These are phyloP conservation scores for Athalia cordata DNA, from an alignment of 2,888 invertebrate species.

Conservation along the genomic window DNA sequence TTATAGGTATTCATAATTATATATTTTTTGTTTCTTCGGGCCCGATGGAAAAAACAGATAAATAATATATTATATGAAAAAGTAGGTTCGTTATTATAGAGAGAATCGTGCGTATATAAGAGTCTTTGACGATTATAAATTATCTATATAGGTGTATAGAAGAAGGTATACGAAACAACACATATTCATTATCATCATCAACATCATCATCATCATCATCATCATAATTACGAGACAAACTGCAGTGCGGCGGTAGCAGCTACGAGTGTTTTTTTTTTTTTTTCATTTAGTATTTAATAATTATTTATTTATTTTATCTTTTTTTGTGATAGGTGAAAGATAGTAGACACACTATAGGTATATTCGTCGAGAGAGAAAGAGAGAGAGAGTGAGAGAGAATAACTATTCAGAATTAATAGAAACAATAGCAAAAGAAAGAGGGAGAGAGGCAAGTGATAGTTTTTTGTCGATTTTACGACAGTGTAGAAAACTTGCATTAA, in stretches of 20 bases:
- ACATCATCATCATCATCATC: slow-evolving; percentile 38
- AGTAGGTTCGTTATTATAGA: no score
- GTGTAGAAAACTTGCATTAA: not conserved
- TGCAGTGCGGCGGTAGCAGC: slow-evolving; percentile 31
- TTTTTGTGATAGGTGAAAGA: not conserved
- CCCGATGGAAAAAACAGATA: no score
- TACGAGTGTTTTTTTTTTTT: slow-evolving; percentile 36
- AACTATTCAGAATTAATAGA: no score
- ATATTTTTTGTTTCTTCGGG: no score
- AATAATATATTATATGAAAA: no score
- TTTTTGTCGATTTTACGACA: not conserved
- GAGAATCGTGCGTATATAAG: no score
- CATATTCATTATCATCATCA: slow-evolving; percentile 27
- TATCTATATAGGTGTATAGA: no score
- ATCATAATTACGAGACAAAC: slow-evolving; percentile 36
- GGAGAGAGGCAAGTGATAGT: slow-evolving; percentile 30
- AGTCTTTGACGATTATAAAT: no score
- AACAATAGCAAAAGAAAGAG: slow-evolving; percentile 43
- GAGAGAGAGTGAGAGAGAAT: slow-evolving; percentile 46
- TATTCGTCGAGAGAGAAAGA: slow-evolving; percentile 44
- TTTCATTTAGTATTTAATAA: slow-evolving; percentile 7
- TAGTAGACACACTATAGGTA: not conserved
- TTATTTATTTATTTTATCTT: not conserved
- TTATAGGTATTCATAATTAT: no score
- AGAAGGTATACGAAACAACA: slow-evolving; percentile 9